Conservation (phyloP, 1,140 invertebrate species). For the Microvelia longipes region DNA sequence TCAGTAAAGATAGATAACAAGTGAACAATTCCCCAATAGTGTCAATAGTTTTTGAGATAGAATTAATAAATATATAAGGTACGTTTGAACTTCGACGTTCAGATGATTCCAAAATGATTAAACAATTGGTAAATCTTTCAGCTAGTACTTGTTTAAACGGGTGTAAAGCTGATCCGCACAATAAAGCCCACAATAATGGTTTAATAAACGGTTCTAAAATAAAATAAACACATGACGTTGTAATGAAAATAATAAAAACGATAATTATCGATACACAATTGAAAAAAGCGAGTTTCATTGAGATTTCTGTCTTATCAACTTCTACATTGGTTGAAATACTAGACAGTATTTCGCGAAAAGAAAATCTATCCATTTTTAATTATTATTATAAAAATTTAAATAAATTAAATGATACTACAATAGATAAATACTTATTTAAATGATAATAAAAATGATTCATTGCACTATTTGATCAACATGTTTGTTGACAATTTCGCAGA, state of each 20-base stretch:
- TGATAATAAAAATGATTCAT: too few species aligned
- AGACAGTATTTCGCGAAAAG: constrained; percentile 3
- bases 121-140: constrained; percentile 51
- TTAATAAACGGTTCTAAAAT: constrained; percentile 80
- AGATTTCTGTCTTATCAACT: constrained; percentile 8
- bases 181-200: constrained; percentile 80
- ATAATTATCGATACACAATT: constrained; percentile 15
- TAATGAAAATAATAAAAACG: constrained; percentile 24
- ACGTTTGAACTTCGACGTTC: constrained; percentile 50
- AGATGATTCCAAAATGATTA: constrained; percentile 36
- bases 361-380: background rate
- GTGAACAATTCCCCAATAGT: constrained; percentile 44
- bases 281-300: constrained; percentile 13
- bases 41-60: constrained; percentile 54
- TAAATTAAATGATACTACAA: too few species aligned
- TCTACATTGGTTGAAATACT: constrained; percentile 10
- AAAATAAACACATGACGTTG: constrained; percentile 62
- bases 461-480: too few species aligned
- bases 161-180: constrained; percentile 79
- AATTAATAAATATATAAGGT: constrained; percentile 48
- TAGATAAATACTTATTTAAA: too few species aligned
- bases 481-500: too few species aligned
- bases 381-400: too few species aligned
- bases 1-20: constrained; percentile 42
- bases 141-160: constrained; percentile 69